Percentiles rank a stretch among this genome's conserved stretches.
These are phyloP conservation scores for Grus americana DNA, from an alignment of 2,113 vertebrate genomes.

Conservation along the genomic window DNA sequence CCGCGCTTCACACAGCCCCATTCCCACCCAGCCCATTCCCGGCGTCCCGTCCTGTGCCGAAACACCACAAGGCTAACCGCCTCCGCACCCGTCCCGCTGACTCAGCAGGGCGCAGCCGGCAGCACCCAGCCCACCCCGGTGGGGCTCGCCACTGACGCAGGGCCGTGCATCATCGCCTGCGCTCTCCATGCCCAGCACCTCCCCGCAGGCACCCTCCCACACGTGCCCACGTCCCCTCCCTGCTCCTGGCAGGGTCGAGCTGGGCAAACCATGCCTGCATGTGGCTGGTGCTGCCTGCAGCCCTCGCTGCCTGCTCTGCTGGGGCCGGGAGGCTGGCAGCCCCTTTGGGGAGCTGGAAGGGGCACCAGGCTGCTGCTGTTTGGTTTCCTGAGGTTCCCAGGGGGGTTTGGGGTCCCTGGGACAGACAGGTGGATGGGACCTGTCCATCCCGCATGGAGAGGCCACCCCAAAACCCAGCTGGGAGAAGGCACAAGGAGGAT, in stretches of 20 bases:
- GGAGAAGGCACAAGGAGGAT: not conserved
- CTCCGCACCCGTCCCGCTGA: not conserved
- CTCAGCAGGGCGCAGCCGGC: not conserved
- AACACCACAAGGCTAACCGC: not conserved
- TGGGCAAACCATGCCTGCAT: not conserved
- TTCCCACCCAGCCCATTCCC: not conserved
- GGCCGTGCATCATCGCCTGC: accelerated
- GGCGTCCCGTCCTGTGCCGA: not conserved
- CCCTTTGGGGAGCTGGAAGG: not conserved
- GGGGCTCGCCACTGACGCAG: not conserved
- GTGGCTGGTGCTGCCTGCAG: not conserved
- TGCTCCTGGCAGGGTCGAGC: not conserved
- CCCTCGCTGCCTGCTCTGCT: not conserved
- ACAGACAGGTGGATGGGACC: not conserved
- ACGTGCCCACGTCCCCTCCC: accelerated
- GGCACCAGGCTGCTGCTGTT: accelerated
- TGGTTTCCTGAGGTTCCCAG: not conserved
- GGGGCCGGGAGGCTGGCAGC: not conserved
- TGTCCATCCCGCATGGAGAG: accelerated
- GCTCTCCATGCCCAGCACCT: accelerated
- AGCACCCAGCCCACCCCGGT: not conserved
- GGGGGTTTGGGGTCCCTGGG: not conserved
- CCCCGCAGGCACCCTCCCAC: not conserved
- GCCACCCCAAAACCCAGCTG: not conserved
- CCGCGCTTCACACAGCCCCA: accelerated